Base-by-base conservation (phyloP, 2,797 vertebrate genomes). In the Centroberyx gerrardi region DNA sequence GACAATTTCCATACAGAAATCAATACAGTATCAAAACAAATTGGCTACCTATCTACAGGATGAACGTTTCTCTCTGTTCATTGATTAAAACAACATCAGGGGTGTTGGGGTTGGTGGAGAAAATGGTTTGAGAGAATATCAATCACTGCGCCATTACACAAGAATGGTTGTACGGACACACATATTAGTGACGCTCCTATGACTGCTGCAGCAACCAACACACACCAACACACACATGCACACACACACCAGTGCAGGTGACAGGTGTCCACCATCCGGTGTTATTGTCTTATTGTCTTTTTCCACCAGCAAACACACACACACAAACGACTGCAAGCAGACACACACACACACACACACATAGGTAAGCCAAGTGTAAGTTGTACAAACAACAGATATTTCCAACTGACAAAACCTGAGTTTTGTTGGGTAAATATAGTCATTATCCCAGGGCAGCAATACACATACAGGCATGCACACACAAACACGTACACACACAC, bases 351-450 rank as follows among this genome's bases (percentile, higher is more conserved):
- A 22, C 7, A 0, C 42, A 29, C 14, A 17, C 12, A 40, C 38
- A 40, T 6, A 44, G 0, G 48, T 22, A 38, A 67, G 33, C n/a
- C 29, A 61, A 33, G 33, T 36, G 38, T 51, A 73, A 54, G 29
- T 9, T 69, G 27, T 29, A 22, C 7, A 73, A 56, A 33, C 33
- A 33, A 33, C 33, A 73, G 8, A 70, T 28, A 68, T 64, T 78
- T 78, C 59, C 8, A 59, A 52, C 59, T 13, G 74, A 67, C 51
- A 72, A 70, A 67, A 62, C 40, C 18, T 75, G 6, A 52, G 63
- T 86, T 82, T 67, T 83, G 72, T 61, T 59, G 27, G 14, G 33
- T 49, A 70, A 63, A 80, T 59, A 63, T 17, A n/a, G 42, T 55
- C 40, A 67, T 74, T 76, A 82, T 59, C 33, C 44, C 36, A 68